Percentiles rank a stretch among this genome's conserved stretches.
Conservation (phyloP, 2,113 vertebrate genomes). For the Eptesicus fuscus region DNA sequence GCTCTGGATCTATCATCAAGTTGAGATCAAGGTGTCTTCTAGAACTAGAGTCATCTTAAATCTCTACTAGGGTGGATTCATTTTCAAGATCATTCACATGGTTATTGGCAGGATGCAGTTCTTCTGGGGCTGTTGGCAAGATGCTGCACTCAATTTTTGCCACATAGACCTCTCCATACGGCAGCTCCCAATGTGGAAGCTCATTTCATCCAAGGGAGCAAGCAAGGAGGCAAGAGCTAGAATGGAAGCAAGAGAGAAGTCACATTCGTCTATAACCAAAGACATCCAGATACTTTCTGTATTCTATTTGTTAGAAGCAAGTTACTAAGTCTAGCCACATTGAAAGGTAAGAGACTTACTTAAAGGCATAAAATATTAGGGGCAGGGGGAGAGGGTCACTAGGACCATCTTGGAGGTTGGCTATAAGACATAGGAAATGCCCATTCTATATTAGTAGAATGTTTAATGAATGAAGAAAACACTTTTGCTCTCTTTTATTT, state of each 20-base stretch:
- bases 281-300: background rate
- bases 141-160: background rate
- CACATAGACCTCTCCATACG: background rate
- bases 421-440: background rate
- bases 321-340: background rate
- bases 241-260: background rate
- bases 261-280: background rate
- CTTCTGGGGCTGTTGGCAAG: background rate
- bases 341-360: background rate
- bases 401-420: background rate
- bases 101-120: background rate
- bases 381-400: fast-evolving
- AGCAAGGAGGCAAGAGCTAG: background rate
- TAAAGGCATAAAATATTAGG: background rate
- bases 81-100: background rate
- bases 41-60: too few relatives aligned
- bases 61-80: background rate
- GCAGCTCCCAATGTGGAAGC: background rate
- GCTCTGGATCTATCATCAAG: background rate
- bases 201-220: background rate
- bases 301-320: background rate
- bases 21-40: background rate
- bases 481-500: background rate
- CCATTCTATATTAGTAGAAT: background rate
- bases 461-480: background rate